Evolutionary conservation across 2,113 vertebrate genomes (phyloP).

Genomic region (Toxotes chatareus): DNA sequence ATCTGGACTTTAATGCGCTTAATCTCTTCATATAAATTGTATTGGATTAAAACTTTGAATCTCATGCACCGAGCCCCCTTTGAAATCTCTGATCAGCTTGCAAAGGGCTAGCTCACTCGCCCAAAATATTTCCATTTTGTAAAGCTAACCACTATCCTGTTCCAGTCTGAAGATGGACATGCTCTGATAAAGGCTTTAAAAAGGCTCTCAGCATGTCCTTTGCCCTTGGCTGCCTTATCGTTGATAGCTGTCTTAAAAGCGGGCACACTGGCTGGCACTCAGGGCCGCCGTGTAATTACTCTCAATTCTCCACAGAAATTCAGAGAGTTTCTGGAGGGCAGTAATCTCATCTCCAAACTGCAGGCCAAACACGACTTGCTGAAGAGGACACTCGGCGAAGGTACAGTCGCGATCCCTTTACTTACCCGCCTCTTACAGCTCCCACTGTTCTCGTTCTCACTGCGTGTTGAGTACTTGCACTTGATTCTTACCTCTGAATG

Average conservation of each 20-base stretch:
- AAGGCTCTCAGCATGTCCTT: slow-evolving; percentile 41
- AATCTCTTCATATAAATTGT: background rate
- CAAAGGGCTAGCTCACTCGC: background rate
- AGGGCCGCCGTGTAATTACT: slow-evolving; percentile 66
- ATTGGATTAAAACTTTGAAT: background rate
- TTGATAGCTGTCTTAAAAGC: slow-evolving; percentile 60
- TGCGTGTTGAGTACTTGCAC: background rate
- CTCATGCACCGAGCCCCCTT: background rate
- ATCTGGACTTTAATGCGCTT: slow-evolving; percentile 8
- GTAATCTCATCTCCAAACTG: slow-evolving; percentile 98
- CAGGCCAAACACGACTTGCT: slow-evolving; percentile 98
- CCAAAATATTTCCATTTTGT: slow-evolving; percentile 26
- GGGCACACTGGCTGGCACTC: slow-evolving; percentile 43
- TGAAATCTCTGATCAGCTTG: slow-evolving; percentile 33
- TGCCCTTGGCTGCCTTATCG: slow-evolving; percentile 65
- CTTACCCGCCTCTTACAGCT: background rate
- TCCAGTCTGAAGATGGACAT: slow-evolving; percentile 65
- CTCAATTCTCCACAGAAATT: slow-evolving; percentile 92
- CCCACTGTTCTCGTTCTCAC: background rate
- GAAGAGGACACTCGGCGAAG: slow-evolving; percentile 95
- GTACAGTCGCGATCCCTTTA: slow-evolving; percentile 72
- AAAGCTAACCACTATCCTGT: slow-evolving; percentile 42
- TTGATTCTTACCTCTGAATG: background rate
- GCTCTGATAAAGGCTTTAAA: slow-evolving; percentile 69
- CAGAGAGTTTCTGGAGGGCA: slow-evolving; percentile 97